Evolutionary conservation across 2,888 invertebrate species (phyloP), one percentile per base, ranked within the genome.

Genomic region (Epinotia ramella): DNA sequence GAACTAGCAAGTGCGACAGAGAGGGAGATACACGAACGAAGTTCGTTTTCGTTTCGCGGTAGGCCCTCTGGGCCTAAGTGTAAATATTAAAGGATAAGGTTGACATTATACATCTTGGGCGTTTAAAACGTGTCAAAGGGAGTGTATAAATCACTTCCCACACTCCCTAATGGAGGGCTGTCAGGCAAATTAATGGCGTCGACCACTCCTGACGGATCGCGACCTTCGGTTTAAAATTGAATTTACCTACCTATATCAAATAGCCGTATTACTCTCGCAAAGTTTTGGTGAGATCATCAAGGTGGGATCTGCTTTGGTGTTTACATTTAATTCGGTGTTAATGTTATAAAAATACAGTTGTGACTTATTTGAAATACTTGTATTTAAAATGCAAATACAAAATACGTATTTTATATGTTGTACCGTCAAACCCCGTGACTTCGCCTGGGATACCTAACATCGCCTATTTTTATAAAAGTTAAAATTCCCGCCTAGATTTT

Each of bases 161-260:
- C 59, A 60, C 56, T 40, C 57, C 53, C 63, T 74, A 74, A 74
- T 69, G 64, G 69, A 69, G 46, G 57, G 46, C 66, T 64, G 74
- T 69, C 69, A 16, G 49, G 46, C 12, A 59, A 74, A 74, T 74
- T 74, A 69, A 74, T 74, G 74, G 69, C 59, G n/a, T 56, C 67
- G 57, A 40, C 63, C 60, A 73, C 59, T 49, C 64, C n/a, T 56
- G 73, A 74, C 33, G 46, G 68, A 74, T 44, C 68, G 56, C 69
- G 69, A 64, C 69, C 69, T 73, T 57, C 68, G 63, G 69, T 74
- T 74, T 73, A 68, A 73, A 73, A 73, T 69, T 73, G 64, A 57
- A 69, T 74, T 74, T 68, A 68, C 68, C 63, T 74, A 69, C 74
- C 69, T 69, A 69, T 33, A 73, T 73, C 63, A 57, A 73, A 62